phyloP scores from a whole-genome alignment of 1,140 invertebrate genomes.

The Meloidogyne chitwoodi region DNA sequence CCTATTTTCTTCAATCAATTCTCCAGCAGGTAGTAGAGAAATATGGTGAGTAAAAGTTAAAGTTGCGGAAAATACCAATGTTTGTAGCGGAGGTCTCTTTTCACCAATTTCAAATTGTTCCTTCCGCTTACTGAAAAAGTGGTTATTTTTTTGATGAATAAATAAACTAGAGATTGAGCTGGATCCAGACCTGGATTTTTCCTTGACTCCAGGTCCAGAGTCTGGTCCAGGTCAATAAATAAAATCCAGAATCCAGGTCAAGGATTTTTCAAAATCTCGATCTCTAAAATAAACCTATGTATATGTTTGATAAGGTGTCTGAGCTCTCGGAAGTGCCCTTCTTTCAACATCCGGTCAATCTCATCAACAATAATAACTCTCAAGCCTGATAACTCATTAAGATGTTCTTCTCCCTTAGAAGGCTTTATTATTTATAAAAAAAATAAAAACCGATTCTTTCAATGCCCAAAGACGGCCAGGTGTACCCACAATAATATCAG shows the following conservation, averaged over 20 bases:
- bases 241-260: no score
- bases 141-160: neutral
- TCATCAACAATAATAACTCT: conserved; percentile 90
- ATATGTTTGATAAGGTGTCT: conserved; percentile 75
- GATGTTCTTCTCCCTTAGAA: conserved; percentile 53
- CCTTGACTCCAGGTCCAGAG: no score
- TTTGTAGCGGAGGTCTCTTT: conserved; percentile 68
- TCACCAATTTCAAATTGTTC: neutral
- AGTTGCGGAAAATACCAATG: conserved; percentile 95
- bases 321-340: conserved; percentile 90
- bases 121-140: conserved; percentile 48
- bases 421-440: neutral
- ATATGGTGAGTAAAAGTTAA: conserved; percentile 72
- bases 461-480: conserved; percentile 88
- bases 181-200: no score
- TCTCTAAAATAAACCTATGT: conserved; percentile 73
- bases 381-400: conserved; percentile 60
- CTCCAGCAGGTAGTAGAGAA: conserved; percentile 63
- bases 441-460: conserved; percentile 18
- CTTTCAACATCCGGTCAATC: conserved; percentile 95
- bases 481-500: conserved; percentile 90
- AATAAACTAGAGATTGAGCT: no score
- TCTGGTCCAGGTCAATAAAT: no score
- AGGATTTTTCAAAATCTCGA: no score
- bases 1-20: neutral